Evolutionary conservation across 2,888 invertebrate species (phyloP).

Genomic region (Synanthedon myopaeformis): DNA sequence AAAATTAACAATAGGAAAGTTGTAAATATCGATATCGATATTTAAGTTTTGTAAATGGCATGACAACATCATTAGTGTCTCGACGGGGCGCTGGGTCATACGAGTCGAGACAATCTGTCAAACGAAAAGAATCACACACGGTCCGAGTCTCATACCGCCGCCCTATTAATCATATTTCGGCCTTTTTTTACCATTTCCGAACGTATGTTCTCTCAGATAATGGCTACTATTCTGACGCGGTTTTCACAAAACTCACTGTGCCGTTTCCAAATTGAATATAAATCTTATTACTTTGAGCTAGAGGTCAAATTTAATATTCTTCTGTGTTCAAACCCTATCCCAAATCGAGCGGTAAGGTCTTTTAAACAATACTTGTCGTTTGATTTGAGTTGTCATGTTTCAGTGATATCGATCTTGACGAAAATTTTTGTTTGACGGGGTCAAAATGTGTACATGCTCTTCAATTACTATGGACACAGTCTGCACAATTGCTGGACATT

Average conservation of each 20-base stretch:
- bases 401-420: slow-evolving; percentile 55
- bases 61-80: slow-evolving; percentile 54
- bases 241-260: slow-evolving; percentile 20
- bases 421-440: slow-evolving; percentile 58
- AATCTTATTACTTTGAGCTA: background rate
- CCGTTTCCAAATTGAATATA: background rate
- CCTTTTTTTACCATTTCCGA: slow-evolving; percentile 61
- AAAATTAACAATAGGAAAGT: too few species aligned
- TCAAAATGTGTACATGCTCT: slow-evolving; percentile 53
- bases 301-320: background rate
- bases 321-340: slow-evolving; percentile 16
- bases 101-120: slow-evolving; percentile 69
- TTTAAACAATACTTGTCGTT: slow-evolving; percentile 60
- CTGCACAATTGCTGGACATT: slow-evolving; percentile 16
- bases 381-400: slow-evolving; percentile 63
- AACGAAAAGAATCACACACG: slow-evolving; percentile 65
- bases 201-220: slow-evolving; percentile 61
- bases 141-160: slow-evolving; percentile 43
- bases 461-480: slow-evolving; percentile 62
- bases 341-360: slow-evolving; percentile 34
- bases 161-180: slow-evolving; percentile 68
- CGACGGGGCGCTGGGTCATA: slow-evolving; percentile 62
- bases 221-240: slow-evolving; percentile 52
- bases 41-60: slow-evolving; percentile 23
- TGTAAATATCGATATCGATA: slow-evolving; percentile 27